A percentile compares a stretch with the other conserved stretches of the same genome.
Evolutionary conservation across 2,797 vertebrate species (phyloP).

Genomic region (Xenopus petersii): DNA sequence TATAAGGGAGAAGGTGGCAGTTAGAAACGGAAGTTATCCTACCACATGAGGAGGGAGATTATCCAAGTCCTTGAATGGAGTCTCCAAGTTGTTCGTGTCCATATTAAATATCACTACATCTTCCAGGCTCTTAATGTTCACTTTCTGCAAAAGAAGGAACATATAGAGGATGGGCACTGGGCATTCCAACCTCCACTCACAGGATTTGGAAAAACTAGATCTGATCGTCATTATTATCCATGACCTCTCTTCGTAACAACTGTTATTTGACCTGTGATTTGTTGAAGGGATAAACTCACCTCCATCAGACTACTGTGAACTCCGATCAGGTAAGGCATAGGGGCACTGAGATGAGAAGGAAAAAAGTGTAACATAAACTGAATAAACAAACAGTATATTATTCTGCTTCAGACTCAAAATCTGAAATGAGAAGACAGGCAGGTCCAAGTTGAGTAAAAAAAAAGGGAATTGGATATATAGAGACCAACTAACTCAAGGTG

Average conservation of each 20-base stretch:
- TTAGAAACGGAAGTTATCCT: constrained; percentile 31
- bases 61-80: constrained; percentile 78
- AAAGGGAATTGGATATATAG: no score
- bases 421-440: no score
- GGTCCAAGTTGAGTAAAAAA: no score
- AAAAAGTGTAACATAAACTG: not conserved
- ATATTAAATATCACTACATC: constrained; percentile 86
- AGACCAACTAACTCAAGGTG: no score
- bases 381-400: no score
- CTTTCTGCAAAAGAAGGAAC: constrained; percentile 62
- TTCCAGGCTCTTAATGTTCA: constrained; percentile 74
- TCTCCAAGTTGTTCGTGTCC: constrained; percentile 83
- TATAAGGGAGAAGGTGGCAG: no score
- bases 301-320: constrained; percentile 82
- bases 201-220: no score
- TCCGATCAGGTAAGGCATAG: constrained; percentile 91
- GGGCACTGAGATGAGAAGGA: constrained; percentile 68
- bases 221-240: no score
- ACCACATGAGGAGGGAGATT: constrained; percentile 84
- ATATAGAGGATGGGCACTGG: not conserved
- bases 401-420: no score
- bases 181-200: no score
- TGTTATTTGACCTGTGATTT: not conserved
- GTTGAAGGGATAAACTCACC: constrained; percentile 60
- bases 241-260: no score